Percentiles rank a stretch among this genome's conserved stretches.
These are phyloP conservation scores for Aphis craccivora DNA, from an alignment of 1,140 invertebrate genomes.

Conservation along the genomic window DNA sequence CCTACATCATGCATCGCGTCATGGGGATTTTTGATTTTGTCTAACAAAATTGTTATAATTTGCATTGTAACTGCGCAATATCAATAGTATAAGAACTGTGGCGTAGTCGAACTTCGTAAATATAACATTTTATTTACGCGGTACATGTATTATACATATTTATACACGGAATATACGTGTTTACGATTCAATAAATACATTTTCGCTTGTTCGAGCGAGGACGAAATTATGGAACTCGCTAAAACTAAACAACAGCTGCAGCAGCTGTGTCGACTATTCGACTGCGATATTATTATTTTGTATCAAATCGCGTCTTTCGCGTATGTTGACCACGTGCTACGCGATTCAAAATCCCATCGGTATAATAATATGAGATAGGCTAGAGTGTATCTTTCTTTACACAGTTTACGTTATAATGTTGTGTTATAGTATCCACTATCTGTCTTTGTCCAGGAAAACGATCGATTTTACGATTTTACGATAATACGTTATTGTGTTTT, in stretches of 20 bases:
- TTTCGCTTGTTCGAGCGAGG: not conserved
- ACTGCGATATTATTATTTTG: not conserved
- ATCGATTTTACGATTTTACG: not conserved
- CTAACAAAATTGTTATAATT: not conserved
- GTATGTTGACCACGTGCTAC: not conserved
- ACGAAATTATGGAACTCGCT: not conserved
- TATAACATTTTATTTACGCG: not conserved
- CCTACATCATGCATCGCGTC: not conserved
- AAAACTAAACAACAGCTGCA: not conserved
- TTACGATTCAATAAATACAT: slow-evolving; percentile 1
- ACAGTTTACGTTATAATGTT: not conserved
- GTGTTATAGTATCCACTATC: not conserved
- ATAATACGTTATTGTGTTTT: not conserved
- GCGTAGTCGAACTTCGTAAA: not conserved
- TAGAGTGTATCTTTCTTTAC: not conserved
- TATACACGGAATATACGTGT: not conserved
- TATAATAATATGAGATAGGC: not conserved
- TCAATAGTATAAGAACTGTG: not conserved
- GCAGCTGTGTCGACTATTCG: not conserved
- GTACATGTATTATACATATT: not conserved
- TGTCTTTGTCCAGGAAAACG: not conserved
- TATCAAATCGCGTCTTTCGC: not conserved
- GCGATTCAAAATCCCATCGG: not conserved
- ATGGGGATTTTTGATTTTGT: not conserved
- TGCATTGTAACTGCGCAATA: not conserved